phyloP scores from a whole-genome alignment of 2,797 vertebrate species.

The Epinephelus malabaricus region DNA sequence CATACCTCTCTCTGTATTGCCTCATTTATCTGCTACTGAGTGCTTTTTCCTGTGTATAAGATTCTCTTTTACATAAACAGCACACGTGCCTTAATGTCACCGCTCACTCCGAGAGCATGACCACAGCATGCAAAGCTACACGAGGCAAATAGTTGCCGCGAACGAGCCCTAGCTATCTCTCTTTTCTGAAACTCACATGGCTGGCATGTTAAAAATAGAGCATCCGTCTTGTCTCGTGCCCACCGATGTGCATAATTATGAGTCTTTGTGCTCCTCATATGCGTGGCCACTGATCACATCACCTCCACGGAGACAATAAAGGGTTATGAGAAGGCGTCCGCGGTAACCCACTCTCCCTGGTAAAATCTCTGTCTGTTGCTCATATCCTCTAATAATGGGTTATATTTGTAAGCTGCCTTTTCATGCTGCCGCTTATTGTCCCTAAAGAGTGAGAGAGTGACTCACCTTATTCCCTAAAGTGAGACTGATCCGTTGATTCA shows the following conservation, averaged over 20 bases:
- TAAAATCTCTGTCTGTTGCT: conserved; percentile 73
- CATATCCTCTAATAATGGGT: conserved; percentile 75
- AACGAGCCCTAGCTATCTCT: conserved; percentile 40
- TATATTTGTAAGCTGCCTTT: conserved; percentile 71
- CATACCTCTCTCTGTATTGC: neutral
- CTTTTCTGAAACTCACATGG: conserved; percentile 48
- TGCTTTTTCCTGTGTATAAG: conserved; percentile 9
- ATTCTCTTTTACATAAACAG: conserved; percentile 22
- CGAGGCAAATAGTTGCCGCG: conserved; percentile 13
- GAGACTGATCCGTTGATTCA: conserved; percentile 55
- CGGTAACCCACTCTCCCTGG: conserved; percentile 63
- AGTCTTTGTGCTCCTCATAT: conserved; percentile 75
- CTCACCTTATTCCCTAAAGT: conserved; percentile 70
- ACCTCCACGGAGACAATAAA: conserved; percentile 82
- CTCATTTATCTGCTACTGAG: neutral
- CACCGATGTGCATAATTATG: conserved; percentile 77
- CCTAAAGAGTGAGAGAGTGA: conserved; percentile 60
- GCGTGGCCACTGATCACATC: conserved; percentile 74
- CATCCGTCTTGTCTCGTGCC: conserved; percentile 65
- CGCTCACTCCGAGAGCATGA: conserved; percentile 30
- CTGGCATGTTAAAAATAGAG: conserved; percentile 72
- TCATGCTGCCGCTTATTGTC: conserved; percentile 63
- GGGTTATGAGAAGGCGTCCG: conserved; percentile 74
- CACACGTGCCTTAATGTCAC: conserved; percentile 2
- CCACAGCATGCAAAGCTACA: conserved; percentile 36